Percentiles rank a stretch among this genome's conserved stretches.
These are phyloP conservation scores for Mionectes macconnelli DNA, from an alignment of 2,113 vertebrate genomes.

Conservation along the genomic window DNA sequence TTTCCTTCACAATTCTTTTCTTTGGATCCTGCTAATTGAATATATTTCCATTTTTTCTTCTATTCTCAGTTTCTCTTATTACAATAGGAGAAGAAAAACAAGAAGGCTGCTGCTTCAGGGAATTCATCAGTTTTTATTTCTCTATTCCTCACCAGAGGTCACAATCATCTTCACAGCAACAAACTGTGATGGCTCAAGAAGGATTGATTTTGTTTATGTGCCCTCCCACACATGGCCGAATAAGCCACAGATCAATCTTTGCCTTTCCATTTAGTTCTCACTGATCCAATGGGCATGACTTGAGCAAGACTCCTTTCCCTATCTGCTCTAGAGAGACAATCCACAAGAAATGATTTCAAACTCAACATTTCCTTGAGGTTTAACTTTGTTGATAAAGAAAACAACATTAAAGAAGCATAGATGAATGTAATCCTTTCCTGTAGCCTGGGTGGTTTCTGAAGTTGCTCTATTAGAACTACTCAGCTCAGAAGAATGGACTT, in stretches of 20 bases:
- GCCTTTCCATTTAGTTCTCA: background rate
- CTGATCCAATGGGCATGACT: background rate
- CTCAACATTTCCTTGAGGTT: background rate
- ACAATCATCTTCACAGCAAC: constrained; percentile 56
- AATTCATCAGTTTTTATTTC: constrained; percentile 18
- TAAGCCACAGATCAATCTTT: background rate
- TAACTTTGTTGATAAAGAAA: constrained; percentile 8
- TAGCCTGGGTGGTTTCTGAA: background rate
- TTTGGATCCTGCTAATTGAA: background rate
- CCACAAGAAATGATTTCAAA: background rate
- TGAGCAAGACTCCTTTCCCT: background rate
- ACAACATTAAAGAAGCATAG: background rate
- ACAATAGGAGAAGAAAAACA: constrained; percentile 17
- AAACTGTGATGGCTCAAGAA: constrained; percentile 36
- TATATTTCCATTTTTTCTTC: background rate
- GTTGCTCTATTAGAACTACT: background rate
- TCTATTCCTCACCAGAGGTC: constrained; percentile 29
- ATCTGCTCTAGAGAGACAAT: background rate
- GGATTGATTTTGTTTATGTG: constrained; percentile 32
- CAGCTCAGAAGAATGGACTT: background rate
- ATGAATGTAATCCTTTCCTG: background rate
- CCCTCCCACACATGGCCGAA: background rate
- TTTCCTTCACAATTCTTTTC: background rate
- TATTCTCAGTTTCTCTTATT: background rate
- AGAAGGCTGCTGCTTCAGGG: background rate